phyloP scores from a whole-genome alignment of 1,140 invertebrate species.

The Zelostemma sp. region DNA sequence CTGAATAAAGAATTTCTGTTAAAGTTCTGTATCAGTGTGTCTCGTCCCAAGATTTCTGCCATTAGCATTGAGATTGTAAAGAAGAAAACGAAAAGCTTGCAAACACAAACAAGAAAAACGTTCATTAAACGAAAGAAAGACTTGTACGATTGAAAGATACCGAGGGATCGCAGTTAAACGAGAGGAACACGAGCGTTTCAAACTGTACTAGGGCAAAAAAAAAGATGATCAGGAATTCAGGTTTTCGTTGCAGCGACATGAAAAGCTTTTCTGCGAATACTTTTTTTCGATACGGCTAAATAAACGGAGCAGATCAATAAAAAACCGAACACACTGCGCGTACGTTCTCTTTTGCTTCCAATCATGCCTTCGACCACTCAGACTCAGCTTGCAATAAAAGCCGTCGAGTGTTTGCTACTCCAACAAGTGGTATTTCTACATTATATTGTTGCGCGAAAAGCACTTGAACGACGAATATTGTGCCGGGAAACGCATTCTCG shows the following conservation, averaged over 20 bases:
- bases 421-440: conserved; percentile 54
- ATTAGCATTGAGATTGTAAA: too few relatives aligned
- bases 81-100: background rate
- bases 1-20: background rate
- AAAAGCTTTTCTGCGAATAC: conserved; percentile 14
- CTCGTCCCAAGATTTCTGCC: too few relatives aligned
- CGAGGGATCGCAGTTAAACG: background rate
- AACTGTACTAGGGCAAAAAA: background rate
- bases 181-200: background rate
- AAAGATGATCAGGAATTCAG: background rate
- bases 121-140: background rate
- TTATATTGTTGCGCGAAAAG: conserved; percentile 55
- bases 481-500: conserved; percentile 1
- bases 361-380: conserved; percentile 20
- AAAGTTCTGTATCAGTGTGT: background rate
- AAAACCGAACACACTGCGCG: conserved; percentile 30
- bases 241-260: background rate
- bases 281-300: conserved; percentile 27
- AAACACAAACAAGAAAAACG: background rate
- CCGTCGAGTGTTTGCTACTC: conserved; percentile 58
- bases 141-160: background rate
- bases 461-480: conserved; percentile 17
- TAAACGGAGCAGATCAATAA: conserved; percentile 33
- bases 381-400: conserved; percentile 58
- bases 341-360: conserved; percentile 15